Evolutionary conservation across 2,113 vertebrate species (phyloP).

Genomic region (Myrmecobius fasciatus): DNA sequence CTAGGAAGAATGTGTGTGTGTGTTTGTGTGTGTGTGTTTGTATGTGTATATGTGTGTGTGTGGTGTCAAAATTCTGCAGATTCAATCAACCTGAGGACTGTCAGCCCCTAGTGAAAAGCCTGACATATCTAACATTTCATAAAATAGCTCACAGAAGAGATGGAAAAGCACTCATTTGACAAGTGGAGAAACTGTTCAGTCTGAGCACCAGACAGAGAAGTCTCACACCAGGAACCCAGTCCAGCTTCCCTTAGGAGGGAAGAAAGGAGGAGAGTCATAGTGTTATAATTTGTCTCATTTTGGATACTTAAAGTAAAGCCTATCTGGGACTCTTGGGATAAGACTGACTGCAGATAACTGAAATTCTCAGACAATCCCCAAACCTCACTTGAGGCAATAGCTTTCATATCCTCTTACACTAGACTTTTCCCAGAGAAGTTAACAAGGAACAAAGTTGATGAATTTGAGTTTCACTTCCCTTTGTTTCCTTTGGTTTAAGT

Average conservation of each 20-base stretch:
- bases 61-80: conserved; percentile 32
- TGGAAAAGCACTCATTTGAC: not conserved
- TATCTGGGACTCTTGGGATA: not conserved
- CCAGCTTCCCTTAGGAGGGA: fast-evolving
- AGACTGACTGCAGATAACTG: not conserved
- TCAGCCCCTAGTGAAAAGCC: not conserved
- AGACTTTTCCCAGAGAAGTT: conserved; percentile 15
- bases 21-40: not conserved
- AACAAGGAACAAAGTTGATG: not conserved
- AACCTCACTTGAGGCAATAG: not conserved
- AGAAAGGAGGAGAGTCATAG: fast-evolving
- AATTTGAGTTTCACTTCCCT: not conserved
- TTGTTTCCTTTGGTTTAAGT: not conserved
- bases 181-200: not conserved
- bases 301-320: not conserved
- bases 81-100: not conserved
- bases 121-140: not conserved
- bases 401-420: not conserved
- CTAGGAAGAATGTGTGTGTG: not conserved
- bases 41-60: not conserved
- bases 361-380: conserved; percentile 19
- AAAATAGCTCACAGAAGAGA: conserved; percentile 1
- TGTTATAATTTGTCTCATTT: not conserved
- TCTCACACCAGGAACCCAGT: fast-evolving
- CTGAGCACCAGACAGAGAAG: not conserved